These are phyloP conservation scores for Parazoanthus swiftii DNA, from an alignment of 92 coral and sea anemone genomes.

Conservation along the genomic window DNA sequence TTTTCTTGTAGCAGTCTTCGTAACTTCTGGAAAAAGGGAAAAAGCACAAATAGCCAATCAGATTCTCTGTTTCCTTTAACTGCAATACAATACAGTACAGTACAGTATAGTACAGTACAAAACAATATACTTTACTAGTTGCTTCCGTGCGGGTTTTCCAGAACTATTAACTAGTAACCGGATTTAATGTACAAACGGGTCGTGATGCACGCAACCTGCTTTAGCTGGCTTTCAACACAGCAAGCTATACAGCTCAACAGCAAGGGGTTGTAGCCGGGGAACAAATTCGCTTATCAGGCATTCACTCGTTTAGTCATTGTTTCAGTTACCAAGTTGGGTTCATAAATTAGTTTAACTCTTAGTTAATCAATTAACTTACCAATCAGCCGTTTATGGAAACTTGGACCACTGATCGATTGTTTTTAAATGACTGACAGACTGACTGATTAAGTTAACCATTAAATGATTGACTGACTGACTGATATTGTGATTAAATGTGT, in stretches of 20 bases:
- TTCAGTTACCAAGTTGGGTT: too few relatives aligned
- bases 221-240: background rate
- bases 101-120: too few relatives aligned
- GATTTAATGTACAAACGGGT: background rate
- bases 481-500: too few relatives aligned
- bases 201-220: background rate
- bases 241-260: background rate
- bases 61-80: background rate
- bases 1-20: constrained; percentile 79
- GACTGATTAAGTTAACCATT: background rate
- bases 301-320: too few relatives aligned
- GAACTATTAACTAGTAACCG: background rate
- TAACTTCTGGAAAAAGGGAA: constrained; percentile 58
- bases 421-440: background rate
- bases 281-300: background rate
- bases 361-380: too few relatives aligned
- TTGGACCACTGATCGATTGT: background rate
- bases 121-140: too few relatives aligned
- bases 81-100: too few relatives aligned
- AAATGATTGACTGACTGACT: background rate
- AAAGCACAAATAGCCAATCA: too few relatives aligned
- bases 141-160: too few relatives aligned
- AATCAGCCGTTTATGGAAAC: too few relatives aligned
- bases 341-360: too few relatives aligned
- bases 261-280: background rate